Base-by-base conservation (phyloP, 2,113 vertebrate genomes). In the Leucopsar rothschildi region DNA sequence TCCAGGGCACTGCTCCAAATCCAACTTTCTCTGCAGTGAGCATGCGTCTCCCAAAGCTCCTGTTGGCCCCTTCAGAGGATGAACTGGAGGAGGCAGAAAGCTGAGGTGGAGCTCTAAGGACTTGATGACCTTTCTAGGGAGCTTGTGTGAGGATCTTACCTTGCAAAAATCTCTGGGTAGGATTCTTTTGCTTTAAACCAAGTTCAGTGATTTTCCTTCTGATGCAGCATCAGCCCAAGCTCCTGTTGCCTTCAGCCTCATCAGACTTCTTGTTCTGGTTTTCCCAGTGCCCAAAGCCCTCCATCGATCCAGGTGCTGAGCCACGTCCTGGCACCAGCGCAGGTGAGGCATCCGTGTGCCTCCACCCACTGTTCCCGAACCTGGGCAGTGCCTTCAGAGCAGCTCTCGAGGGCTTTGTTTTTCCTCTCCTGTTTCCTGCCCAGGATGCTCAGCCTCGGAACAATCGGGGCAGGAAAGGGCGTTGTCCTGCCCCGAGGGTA, bases 341-440 rank as follows among this genome's bases (percentile, higher is more conserved):
- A 1, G 22, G 35, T 0, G 0, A n/a, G 35, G 12, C 5, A 16
- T 4, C 47, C 0, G 0, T 24, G 39, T 50, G 42, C 56, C 78
- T 50, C 17, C 15, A 13, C 22, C 22, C 8, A 0, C 20, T 61
- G 85, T 31, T 68, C 39, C 47, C 16, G 15, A 0, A 25, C 37
- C 29, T 8, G 86, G 29, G 27, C 72, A 45, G 33, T 0, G 1
- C 42, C 2, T 65, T 82, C 49, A 10, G 8, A 45, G 64, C 85
- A 11, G 57, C 49, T 83, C 52, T 40, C 0, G 0, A 27, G 29
- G 42, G 50, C 2, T 13, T 82, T 68, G 83, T 44, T 82, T 83
- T 72, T 31, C 70, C 87, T 64, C 66, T 72, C 44, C 15, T 0
- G 12, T 40, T 91, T 93, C 90, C 85, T 93, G 70, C 78, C 13